Percentiles rank a stretch among this genome's conserved stretches.
Conservation (phyloP, 2,113 vertebrate genomes). For the Anolis carolinensis region DNA sequence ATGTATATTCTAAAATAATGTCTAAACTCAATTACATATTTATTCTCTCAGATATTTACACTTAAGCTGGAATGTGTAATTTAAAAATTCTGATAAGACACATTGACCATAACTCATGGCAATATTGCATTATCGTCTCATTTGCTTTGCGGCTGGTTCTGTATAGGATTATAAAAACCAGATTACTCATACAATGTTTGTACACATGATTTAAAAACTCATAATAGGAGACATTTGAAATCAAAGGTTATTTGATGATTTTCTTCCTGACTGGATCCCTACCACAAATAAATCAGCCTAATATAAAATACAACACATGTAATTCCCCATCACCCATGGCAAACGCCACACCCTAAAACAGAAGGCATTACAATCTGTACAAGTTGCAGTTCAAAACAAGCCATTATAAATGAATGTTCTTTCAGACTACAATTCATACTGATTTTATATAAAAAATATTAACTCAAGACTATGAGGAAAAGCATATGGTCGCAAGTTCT, state of each 20-base stretch:
- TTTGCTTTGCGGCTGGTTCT: constrained; percentile 41
- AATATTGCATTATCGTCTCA: constrained; percentile 44
- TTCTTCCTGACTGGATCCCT: constrained; percentile 58
- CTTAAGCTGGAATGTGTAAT: constrained; percentile 46
- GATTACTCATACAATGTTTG: constrained; percentile 64
- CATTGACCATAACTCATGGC: constrained; percentile 42
- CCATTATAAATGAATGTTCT: constrained; percentile 68
- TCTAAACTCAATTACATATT: constrained; percentile 69
- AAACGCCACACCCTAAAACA: constrained; percentile 81
- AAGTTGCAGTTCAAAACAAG: constrained; percentile 74
- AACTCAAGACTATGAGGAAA: constrained; percentile 49
- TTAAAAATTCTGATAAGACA: constrained; percentile 54
- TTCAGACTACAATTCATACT: constrained; percentile 56
- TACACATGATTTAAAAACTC: constrained; percentile 40
- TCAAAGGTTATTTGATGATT: constrained; percentile 50
- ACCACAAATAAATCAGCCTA: constrained; percentile 76
- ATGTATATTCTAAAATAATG: constrained; percentile 66
- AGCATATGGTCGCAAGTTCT: background rate
- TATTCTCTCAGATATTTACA: constrained; percentile 61
- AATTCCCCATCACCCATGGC: constrained; percentile 76
- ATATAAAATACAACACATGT: constrained; percentile 75
- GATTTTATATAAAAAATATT: constrained; percentile 63
- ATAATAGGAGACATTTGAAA: constrained; percentile 33
- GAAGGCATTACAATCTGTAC: constrained; percentile 76
- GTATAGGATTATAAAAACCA: constrained; percentile 60